These are phyloP conservation scores for Coregonus sp. DNA, from an alignment of 2,797 vertebrate species.

Conservation along the genomic window DNA sequence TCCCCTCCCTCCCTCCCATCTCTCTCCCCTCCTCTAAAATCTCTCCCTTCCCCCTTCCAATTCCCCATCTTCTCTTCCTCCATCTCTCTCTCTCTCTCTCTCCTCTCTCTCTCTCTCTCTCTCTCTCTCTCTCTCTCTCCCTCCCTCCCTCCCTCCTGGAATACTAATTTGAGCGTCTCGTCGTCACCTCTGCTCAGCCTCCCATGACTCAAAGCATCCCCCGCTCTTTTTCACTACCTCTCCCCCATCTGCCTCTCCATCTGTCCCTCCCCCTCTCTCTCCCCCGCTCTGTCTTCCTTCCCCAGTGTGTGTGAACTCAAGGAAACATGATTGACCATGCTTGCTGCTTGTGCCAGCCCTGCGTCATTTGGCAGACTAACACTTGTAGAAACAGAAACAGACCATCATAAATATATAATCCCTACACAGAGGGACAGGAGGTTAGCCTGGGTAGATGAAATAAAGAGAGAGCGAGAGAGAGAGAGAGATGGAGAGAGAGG, in stretches of 20 bases:
- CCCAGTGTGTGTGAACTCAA: conserved; percentile 52
- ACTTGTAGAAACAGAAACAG: conserved; percentile 39
- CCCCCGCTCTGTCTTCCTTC: conserved; percentile 37
- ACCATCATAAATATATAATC: conserved; percentile 47
- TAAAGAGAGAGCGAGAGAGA: conserved; percentile 1
- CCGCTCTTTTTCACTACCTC: conserved; percentile 43
- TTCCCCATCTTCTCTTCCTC: background rate
- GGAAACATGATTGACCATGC: conserved; percentile 54
- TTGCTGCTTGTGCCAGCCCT: conserved; percentile 44
- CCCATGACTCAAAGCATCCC: conserved; percentile 67
- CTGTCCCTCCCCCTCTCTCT: conserved; percentile 51
- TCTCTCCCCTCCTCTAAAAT: conserved; percentile 5
- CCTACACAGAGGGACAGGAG: conserved; percentile 11
- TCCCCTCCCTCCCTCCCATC: background rate
- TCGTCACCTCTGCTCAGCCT: conserved; percentile 58
- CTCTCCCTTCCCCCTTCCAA: background rate
- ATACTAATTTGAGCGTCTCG: conserved; percentile 60
- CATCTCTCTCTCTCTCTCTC: background rate
- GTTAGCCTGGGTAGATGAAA: conserved; percentile 11
- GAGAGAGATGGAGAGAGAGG: background rate
- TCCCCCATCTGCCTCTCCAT: conserved; percentile 64
- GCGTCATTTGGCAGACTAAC: conserved; percentile 50
- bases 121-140: background rate
- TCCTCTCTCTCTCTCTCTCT: background rate
- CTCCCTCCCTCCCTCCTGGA: conserved; percentile 40